phyloP scores from a whole-genome alignment of 2,888 invertebrate species.

The Megalurothrips usitatus region DNA sequence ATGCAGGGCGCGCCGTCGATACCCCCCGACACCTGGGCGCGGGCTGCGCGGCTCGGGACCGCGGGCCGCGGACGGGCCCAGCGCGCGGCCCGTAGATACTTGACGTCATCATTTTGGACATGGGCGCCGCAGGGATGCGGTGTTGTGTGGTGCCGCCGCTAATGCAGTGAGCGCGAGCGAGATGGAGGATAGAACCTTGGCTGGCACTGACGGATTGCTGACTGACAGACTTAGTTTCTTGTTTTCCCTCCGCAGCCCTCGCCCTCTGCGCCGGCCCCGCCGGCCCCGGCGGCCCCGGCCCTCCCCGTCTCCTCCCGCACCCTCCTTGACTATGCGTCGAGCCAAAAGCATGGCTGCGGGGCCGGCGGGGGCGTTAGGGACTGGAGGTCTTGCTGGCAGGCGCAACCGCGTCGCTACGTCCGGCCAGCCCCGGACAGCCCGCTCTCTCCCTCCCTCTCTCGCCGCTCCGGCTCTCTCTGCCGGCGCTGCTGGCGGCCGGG shows the following conservation, averaged over 20 bases:
- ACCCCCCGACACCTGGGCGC: too few relatives aligned
- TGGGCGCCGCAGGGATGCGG: too few relatives aligned
- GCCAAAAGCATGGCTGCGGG: background rate
- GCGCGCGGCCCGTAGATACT: too few relatives aligned
- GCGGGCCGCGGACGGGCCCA: too few relatives aligned
- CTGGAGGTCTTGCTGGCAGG: background rate
- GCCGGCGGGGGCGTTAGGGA: background rate
- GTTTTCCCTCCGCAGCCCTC: slow-evolving; percentile 30
- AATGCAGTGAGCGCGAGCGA: too few relatives aligned
- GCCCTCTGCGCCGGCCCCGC: slow-evolving; percentile 30
- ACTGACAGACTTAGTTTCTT: slow-evolving; percentile 15
- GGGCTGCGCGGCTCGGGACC: too few relatives aligned
- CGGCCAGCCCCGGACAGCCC: background rate
- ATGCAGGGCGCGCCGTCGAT: too few relatives aligned
- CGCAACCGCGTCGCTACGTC: background rate
- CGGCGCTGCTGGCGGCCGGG: background rate
- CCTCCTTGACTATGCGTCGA: slow-evolving; percentile 22
- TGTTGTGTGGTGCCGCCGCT: too few relatives aligned
- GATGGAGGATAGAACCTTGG: background rate
- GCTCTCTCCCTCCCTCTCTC: background rate
- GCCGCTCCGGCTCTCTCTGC: background rate
- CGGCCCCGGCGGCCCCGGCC: slow-evolving; percentile 31
- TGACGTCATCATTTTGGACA: too few relatives aligned
- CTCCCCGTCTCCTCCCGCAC: slow-evolving; percentile 21
- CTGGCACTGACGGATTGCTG: background rate